Base-by-base conservation (phyloP, 2,113 vertebrate genomes). In the Centropus bengalensis region DNA sequence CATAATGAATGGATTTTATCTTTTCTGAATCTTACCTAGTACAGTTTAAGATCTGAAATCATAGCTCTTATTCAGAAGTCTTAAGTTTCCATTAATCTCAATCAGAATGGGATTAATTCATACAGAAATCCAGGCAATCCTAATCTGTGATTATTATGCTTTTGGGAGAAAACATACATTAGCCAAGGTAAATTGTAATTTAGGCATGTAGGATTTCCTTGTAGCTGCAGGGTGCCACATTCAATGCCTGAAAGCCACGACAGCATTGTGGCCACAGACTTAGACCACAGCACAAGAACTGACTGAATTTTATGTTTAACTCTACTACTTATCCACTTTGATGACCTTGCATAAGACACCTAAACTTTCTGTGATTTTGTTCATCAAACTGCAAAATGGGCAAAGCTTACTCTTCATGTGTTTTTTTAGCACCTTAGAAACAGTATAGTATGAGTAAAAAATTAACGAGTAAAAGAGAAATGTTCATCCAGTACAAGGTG, bases 371-470 rank as follows among this genome's bases (percentile, higher is more conserved):
- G 30, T 75, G 69, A 79, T 73, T 92, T 86, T 89, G 77, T 58
- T 87, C 81, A 91, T 36, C 15, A 86, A 91, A 0, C 44, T 71
- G 67, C 82, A 95, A 94, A 94, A 95, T 89, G 66, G 93, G 77
- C 82, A 94, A 87, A 79, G 28, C 42, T 82, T 91, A 82, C 45
- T 92, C 74, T 89, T 54, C 32, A 71, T 59, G 51, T 87, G 36
- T 11, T 75, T 93, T 70, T 45, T 78, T 30, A 82, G 63, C 40
- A 80, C 62, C 45, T 69, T 27, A 69, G 75, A 82, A 52, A 49
- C 8, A 82, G 38, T 45, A 38, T 9, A 33, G 7, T 8, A 16
- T 26, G 24, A 86, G 36, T 69, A 62, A 85, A 94, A 91, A 52
- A 93, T 52, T 59, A 63, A 70, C 30, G 42, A 87, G 32, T 64